Evolutionary conservation across 2,797 vertebrate genomes (phyloP).

Genomic region (Semotilus atromaculatus): DNA sequence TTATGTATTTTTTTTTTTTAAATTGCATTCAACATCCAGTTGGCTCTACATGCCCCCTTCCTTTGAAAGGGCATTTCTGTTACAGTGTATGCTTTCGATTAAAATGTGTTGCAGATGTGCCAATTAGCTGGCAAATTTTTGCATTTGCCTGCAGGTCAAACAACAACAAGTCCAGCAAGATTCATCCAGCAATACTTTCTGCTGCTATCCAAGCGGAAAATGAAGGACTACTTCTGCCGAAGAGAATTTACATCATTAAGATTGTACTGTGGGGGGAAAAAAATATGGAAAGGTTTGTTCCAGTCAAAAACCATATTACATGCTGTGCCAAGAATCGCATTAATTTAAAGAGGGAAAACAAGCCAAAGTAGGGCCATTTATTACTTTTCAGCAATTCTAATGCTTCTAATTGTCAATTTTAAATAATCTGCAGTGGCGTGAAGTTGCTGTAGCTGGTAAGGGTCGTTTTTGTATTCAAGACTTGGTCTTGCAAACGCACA

Average conservation of each 20-base stretch:
- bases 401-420: slow-evolving; percentile 23
- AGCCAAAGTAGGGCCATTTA: neutral
- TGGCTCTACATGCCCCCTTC: neutral
- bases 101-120: slow-evolving; percentile 32
- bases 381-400: slow-evolving; percentile 7
- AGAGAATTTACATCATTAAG: slow-evolving; percentile 34
- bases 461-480: neutral
- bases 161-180: slow-evolving; percentile 37
- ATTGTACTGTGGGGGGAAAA: neutral
- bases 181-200: slow-evolving; percentile 25
- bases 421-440: neutral
- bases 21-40: too few relatives aligned
- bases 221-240: slow-evolving; percentile 25
- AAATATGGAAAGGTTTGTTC: neutral
- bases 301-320: slow-evolving; percentile 16
- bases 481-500: neutral
- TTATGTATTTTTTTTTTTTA: too few relatives aligned
- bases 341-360: slow-evolving; percentile 8
- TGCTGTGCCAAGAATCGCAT: neutral
- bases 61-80: slow-evolving; percentile 21
- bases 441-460: neutral
- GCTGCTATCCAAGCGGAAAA: slow-evolving; percentile 7
- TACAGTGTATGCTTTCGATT: neutral
- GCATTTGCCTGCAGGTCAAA: slow-evolving; percentile 37
- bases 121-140: slow-evolving; percentile 41